phyloP scores from a whole-genome alignment of 2,888 invertebrate species.

The Oscheius myriophilus region DNA sequence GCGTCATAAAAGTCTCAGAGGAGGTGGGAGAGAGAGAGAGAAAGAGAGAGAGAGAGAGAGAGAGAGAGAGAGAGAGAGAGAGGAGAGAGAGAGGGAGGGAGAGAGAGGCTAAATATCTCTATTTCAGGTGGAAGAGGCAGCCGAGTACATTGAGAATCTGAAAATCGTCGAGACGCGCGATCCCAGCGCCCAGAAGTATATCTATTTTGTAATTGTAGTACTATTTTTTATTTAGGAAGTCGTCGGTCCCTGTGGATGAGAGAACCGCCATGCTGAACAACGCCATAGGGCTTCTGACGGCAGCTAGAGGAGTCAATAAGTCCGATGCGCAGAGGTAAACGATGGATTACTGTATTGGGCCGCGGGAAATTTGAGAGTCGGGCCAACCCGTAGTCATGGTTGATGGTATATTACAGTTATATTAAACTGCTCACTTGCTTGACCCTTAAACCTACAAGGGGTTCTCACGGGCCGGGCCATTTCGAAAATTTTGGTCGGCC shows the following conservation, averaged over 20 bases:
- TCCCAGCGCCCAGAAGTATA: constrained; percentile 22
- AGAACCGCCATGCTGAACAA: constrained; percentile 45
- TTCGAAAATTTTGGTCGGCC: too few relatives aligned
- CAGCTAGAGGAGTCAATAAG: constrained; percentile 61
- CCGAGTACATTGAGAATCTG: constrained; percentile 59
- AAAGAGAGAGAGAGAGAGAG: constrained; percentile 11
- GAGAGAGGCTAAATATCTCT: background rate
- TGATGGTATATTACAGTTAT: too few relatives aligned
- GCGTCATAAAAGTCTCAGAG: background rate
- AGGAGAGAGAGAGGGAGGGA: background rate
- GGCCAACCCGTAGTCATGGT: too few relatives aligned
- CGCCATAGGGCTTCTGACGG: constrained; percentile 62
- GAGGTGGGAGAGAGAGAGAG: background rate
- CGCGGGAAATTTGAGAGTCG: too few relatives aligned
- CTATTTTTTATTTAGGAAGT: constrained; percentile 9
- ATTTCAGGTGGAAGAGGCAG: constrained; percentile 63
- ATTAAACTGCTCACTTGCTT: too few relatives aligned
- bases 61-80: background rate
- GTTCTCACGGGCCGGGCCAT: too few relatives aligned
- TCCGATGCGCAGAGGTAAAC: constrained; percentile 62
- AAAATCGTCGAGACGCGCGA: constrained; percentile 22
- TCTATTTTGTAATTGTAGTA: background rate
- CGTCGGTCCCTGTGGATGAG: constrained; percentile 33
- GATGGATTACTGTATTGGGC: background rate
- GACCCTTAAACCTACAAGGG: too few relatives aligned